Evolutionary conservation across 1,140 invertebrate species (phyloP).

Genomic region (Eufriesea mexicana): DNA sequence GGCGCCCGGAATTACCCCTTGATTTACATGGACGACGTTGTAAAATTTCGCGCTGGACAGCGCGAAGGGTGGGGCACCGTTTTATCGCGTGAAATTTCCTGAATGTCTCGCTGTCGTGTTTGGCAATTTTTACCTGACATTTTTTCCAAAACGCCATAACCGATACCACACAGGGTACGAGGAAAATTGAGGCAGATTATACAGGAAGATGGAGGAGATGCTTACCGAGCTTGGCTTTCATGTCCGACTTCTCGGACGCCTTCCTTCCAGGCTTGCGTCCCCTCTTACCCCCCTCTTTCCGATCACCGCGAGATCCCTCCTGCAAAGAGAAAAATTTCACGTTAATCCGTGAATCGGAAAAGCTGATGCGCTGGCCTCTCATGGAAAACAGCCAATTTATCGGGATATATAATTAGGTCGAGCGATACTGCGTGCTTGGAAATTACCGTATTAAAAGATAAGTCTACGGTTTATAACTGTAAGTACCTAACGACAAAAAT

Average conservation of each 20-base stretch:
- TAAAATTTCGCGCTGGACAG: not conserved
- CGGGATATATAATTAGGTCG: too few relatives aligned
- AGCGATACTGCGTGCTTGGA: too few relatives aligned
- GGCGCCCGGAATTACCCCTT: not conserved
- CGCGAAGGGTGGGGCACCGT: not conserved
- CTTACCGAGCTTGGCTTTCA: conserved; percentile 95
- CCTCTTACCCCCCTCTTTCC: conserved; percentile 91
- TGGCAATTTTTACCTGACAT: not conserved
- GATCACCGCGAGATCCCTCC: conserved; percentile 83
- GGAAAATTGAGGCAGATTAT: not conserved
- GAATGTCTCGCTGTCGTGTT: not conserved
- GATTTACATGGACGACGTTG: not conserved
- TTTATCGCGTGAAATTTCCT: not conserved
- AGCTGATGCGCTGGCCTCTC: too few relatives aligned
- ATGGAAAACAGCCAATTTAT: not conserved
- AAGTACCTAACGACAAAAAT: too few relatives aligned
- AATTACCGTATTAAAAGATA: too few relatives aligned
- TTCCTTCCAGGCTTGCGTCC: conserved; percentile 94
- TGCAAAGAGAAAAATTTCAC: conserved; percentile 71
- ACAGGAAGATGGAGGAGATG: not conserved
- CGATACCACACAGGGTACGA: not conserved
- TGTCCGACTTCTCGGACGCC: conserved; percentile 94
- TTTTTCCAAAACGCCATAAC: not conserved
- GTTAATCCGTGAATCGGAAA: not conserved
- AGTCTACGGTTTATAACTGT: too few relatives aligned